Base-by-base conservation (phyloP, 2,888 invertebrate genomes). In the Mycalesis mineus region DNA sequence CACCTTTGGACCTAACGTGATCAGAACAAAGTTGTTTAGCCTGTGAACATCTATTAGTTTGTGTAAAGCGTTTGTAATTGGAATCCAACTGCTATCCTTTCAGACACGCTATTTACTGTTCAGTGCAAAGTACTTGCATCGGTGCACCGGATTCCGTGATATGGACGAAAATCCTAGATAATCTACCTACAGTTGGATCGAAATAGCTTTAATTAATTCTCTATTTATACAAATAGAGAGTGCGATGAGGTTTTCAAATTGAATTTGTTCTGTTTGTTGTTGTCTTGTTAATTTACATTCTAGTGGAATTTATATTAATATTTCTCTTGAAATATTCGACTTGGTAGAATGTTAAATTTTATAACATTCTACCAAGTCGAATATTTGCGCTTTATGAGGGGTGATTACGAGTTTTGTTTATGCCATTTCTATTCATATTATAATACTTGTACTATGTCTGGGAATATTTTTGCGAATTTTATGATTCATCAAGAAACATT, bases 161-260 rank as follows among this genome's bases (percentile, higher is more conserved):
- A 36, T 36, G 37, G 37, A 9, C 36, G 11, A 22, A 29, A 44
- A 42, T 39, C 37, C 41, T 42, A 33, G 17, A 41, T 51, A 40
- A 51, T 17, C 14, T 41, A 41, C 17, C n/a, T 22, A 36, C 51
- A 41, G 14, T 50, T 44, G 22, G 42, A 50, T 56, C 50, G 50
- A 44, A 50, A 50, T 50, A 56, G 56, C 49, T 56, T 56, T 44
- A 56, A 50, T 50, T 44, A 50, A 44, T 41, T 48, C 41, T 56
- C 49, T 29, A 29, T 44, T 44, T 56, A 42, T 22, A 33, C 42
- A 29, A 28, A 42, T 42, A 14, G 28, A 37, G 3, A 51, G 36
- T 17, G n/a, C 31, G 9, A 36, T 31, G 14, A 14, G 29, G n/a
- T 31, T 33, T 17, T 15, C n/a, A n/a, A 49, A 37, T 37, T 37